Conservation (phyloP, 2,888 invertebrate genomes). For the Galerucella calmariensis region DNA sequence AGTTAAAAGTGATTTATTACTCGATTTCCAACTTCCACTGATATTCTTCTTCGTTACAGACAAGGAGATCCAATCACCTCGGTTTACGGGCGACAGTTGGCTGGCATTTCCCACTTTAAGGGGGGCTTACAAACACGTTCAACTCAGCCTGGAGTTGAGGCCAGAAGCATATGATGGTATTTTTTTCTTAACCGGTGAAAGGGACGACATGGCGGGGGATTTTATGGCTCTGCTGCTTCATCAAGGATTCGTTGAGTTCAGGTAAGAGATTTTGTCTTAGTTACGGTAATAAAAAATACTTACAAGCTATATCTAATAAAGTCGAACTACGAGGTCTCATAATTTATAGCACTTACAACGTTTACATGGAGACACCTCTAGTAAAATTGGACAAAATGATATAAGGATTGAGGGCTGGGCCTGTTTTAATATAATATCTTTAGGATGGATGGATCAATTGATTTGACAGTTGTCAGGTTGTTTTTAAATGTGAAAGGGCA, state of each 20-base stretch:
- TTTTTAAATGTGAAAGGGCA: too few relatives aligned
- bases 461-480: too few relatives aligned
- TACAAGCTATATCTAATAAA: too few relatives aligned
- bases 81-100: conserved; percentile 88
- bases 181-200: conserved; percentile 86
- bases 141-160: conserved; percentile 81
- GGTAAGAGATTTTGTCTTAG: conserved; percentile 66
- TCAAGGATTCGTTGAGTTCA: conserved; percentile 82
- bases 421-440: too few relatives aligned
- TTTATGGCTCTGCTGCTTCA: conserved; percentile 83
- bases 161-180: conserved; percentile 88
- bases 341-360: too few relatives aligned
- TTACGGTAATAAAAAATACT: too few relatives aligned
- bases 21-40: conserved; percentile 12
- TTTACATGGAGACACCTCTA: too few relatives aligned
- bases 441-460: too few relatives aligned
- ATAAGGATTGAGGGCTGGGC: too few relatives aligned
- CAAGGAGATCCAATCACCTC: conserved; percentile 78
- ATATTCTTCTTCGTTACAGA: conserved; percentile 67
- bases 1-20: conserved; percentile 14
- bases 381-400: too few relatives aligned
- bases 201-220: conserved; percentile 90
- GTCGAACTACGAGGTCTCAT: too few relatives aligned
- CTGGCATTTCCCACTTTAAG: conserved; percentile 86
- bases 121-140: conserved; percentile 91